Evolutionary conservation across 2,888 invertebrate genomes (phyloP).

Genomic region (Gandaritis pyraliata): DNA sequence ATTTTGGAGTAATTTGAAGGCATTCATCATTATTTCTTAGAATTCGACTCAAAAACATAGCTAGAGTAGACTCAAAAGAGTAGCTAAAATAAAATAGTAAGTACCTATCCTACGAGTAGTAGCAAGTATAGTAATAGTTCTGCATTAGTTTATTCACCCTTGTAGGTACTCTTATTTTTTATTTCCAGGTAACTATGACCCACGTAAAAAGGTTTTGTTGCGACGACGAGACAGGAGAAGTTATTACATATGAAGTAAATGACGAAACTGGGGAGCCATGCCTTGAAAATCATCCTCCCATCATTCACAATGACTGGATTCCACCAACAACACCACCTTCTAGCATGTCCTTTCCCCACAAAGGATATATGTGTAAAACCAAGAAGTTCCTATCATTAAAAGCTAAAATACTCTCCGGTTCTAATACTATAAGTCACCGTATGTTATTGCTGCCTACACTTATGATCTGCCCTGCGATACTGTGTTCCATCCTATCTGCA

Average conservation of each 20-base stretch:
- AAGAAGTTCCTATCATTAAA: conserved; percentile 68
- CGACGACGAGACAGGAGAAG: conserved; percentile 83
- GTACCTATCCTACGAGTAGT: too few species aligned
- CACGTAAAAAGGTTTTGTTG: conserved; percentile 56
- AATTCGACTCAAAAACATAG: too few species aligned
- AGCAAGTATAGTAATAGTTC: too few species aligned
- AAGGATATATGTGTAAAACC: conserved; percentile 60
- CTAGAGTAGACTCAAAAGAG: too few species aligned
- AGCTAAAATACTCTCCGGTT: conserved; percentile 68
- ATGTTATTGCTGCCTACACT: conserved; percentile 85
- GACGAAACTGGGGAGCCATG: conserved; percentile 81
- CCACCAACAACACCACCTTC: conserved; percentile 18
- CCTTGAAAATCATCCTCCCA: conserved; percentile 34
- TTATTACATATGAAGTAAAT: conserved; percentile 68
- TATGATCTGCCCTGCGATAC: conserved; percentile 82
- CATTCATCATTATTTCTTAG: too few species aligned
- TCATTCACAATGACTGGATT: conserved; percentile 10
- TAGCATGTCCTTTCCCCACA: conserved; percentile 53
- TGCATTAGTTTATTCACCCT: too few species aligned
- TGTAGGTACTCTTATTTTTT: too few species aligned
- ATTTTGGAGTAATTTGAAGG: too few species aligned
- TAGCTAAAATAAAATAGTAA: too few species aligned
- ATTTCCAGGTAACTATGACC: conserved; percentile 40
- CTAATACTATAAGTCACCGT: conserved; percentile 72
- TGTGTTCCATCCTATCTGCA: conserved; percentile 77